phyloP scores from a whole-genome alignment of 2,888 invertebrate species.

The Blastobasis adustella region DNA sequence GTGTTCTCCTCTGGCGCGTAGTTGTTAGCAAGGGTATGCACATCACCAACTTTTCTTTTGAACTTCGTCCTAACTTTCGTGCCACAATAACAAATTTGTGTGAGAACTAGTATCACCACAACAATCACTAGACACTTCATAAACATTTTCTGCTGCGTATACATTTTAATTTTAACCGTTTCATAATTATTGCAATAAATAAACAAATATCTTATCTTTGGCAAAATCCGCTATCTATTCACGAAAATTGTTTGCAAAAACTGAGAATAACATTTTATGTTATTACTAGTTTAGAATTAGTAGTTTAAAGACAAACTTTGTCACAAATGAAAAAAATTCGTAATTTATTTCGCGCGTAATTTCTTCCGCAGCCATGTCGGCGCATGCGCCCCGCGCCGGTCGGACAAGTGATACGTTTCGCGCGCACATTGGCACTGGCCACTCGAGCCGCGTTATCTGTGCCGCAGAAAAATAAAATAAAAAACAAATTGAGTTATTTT shows the following conservation, averaged over 20 bases:
- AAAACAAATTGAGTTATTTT: slow-evolving; percentile 5
- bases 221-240: slow-evolving; percentile 13
- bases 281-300: too few relatives aligned
- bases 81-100: slow-evolving; percentile 27
- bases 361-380: slow-evolving; percentile 37
- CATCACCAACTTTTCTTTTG: slow-evolving; percentile 29
- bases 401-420: slow-evolving; percentile 27
- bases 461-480: slow-evolving; percentile 16
- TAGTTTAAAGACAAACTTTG: not conserved
- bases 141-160: slow-evolving; percentile 37
- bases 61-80: slow-evolving; percentile 16
- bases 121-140: slow-evolving; percentile 33
- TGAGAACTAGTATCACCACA: slow-evolving; percentile 32
- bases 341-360: slow-evolving; percentile 40
- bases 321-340: not conserved
- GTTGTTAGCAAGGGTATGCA: slow-evolving; percentile 8
- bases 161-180: slow-evolving; percentile 60
- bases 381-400: slow-evolving; percentile 43
- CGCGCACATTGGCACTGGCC: slow-evolving; percentile 10
- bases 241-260: slow-evolving; percentile 1
- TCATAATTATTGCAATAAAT: slow-evolving; percentile 46
- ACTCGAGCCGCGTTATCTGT: slow-evolving; percentile 14
- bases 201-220: slow-evolving; percentile 29
- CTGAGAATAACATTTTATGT: not conserved
- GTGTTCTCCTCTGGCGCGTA: slow-evolving; percentile 8